These are phyloP conservation scores for Galbula dea DNA, from an alignment of 2,113 vertebrate species.

Conservation along the genomic window DNA sequence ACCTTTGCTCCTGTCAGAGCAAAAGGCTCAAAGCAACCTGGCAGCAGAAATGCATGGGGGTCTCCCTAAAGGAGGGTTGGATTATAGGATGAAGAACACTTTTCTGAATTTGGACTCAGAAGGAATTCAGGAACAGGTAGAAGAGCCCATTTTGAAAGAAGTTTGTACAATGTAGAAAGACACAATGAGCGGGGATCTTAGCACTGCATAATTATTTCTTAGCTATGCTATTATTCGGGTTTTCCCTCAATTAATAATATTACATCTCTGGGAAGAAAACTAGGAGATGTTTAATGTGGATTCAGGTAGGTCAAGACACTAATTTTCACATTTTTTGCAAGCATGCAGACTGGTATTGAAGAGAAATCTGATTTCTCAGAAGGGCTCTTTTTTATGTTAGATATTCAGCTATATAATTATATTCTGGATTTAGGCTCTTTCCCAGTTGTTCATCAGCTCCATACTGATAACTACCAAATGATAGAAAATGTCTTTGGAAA, in stretches of 20 bases:
- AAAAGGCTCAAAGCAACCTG: neutral
- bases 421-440: neutral
- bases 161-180: neutral
- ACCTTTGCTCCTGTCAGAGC: neutral
- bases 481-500: neutral
- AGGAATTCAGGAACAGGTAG: neutral
- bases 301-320: neutral
- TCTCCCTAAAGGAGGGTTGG: neutral
- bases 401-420: neutral
- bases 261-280: neutral
- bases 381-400: neutral
- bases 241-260: neutral
- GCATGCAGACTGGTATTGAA: neutral
- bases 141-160: neutral
- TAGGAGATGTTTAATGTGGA: neutral
- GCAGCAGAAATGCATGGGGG: fast-evolving
- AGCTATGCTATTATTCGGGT: neutral
- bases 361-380: conserved; percentile 9
- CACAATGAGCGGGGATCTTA: neutral
- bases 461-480: neutral
- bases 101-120: neutral
- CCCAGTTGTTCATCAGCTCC: neutral
- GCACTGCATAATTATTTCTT: neutral
- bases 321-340: neutral
- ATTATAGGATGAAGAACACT: neutral